Base-by-base conservation (phyloP, 2,888 invertebrate genomes). In the Limenitis arthemis region DNA sequence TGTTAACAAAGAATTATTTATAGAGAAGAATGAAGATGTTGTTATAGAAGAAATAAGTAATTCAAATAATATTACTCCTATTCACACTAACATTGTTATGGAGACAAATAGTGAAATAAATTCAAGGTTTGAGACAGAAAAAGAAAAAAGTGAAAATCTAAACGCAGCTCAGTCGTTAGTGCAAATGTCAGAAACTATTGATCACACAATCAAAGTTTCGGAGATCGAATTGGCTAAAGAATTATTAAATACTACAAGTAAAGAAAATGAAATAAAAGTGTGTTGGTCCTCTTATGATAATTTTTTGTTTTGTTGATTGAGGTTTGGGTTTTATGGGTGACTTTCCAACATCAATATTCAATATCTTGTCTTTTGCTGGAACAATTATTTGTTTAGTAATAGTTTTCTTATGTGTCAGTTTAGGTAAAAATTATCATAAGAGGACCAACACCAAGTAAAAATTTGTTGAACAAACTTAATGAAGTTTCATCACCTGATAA, bases 91-190 rank as follows among this genome's bases (percentile, higher is more conserved):
- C 31, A 38, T 46, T 41, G 38, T 34, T 40, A 30, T 51, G 6
- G 39, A 32, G 12, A 30, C 53, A 8, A 53, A 64, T 56, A 69
- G 70, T 54, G 66, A 72, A 64, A 55, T 65, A 38, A 73, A 70
- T 56, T 43, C 69, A 30, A 70, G 82, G 8, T 84, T 75, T 67
- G 81, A 85, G 71, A 80, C 82, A 47, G 82, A 85, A 67, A 72
- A 77, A 68, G 86, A 87, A 59, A 79, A 84, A 66, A 75, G 76
- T 65, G 84, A 85, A 68, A 87, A 86, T 64, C 68, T 85, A 46
- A 82, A 79, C 68, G 86, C 86, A 42, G 87, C 87, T 48, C 81
- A 86, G 62, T 86, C 86, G 1, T 72, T 87, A 55, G 84, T 87
- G 12, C 81, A 86, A 65, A 86, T 87, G 86, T 86, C 87, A 0